Evolutionary conservation across 2,888 invertebrate genomes (phyloP).

Genomic region (Polydrusus pterygomalis): DNA sequence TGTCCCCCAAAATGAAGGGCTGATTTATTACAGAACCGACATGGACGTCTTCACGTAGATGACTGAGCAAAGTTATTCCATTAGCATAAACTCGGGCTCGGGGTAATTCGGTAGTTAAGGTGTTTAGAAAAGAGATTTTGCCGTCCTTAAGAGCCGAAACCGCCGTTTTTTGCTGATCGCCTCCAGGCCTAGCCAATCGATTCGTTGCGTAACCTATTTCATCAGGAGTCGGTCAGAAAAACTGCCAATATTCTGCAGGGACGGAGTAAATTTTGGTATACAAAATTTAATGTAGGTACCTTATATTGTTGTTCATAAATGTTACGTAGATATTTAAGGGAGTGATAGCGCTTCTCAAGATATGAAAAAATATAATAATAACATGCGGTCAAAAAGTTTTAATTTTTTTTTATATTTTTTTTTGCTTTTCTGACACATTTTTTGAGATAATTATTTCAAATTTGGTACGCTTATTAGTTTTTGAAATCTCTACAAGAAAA

Average conservation of each 20-base stretch:
- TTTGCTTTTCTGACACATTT: too few relatives aligned
- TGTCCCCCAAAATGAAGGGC: slow-evolving; percentile 52
- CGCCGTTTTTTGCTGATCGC: slow-evolving; percentile 59
- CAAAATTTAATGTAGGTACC: neutral
- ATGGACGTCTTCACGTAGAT: slow-evolving; percentile 48
- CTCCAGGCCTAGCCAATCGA: slow-evolving; percentile 61
- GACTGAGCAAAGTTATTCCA: slow-evolving; percentile 58
- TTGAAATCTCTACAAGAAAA: too few relatives aligned
- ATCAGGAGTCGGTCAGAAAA: slow-evolving; percentile 31
- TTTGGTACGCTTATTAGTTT: too few relatives aligned
- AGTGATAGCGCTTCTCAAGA: too few relatives aligned
- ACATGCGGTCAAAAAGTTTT: too few relatives aligned
- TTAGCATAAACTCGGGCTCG: slow-evolving; percentile 53
- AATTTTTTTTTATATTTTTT: too few relatives aligned
- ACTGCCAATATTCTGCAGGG: slow-evolving; percentile 40
- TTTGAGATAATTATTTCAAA: too few relatives aligned
- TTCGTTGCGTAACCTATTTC: slow-evolving; percentile 61
- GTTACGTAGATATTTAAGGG: too few relatives aligned
- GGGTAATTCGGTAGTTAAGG: slow-evolving; percentile 57
- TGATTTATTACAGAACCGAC: slow-evolving; percentile 55
- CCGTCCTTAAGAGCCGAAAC: slow-evolving; percentile 59
- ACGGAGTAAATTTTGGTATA: slow-evolving; percentile 9
- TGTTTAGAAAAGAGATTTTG: slow-evolving; percentile 56
- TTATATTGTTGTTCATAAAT: too few relatives aligned
- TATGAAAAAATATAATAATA: too few relatives aligned